phyloP scores from a whole-genome alignment of 2,888 invertebrate species.

The Eumacrocentrus americanus region DNA sequence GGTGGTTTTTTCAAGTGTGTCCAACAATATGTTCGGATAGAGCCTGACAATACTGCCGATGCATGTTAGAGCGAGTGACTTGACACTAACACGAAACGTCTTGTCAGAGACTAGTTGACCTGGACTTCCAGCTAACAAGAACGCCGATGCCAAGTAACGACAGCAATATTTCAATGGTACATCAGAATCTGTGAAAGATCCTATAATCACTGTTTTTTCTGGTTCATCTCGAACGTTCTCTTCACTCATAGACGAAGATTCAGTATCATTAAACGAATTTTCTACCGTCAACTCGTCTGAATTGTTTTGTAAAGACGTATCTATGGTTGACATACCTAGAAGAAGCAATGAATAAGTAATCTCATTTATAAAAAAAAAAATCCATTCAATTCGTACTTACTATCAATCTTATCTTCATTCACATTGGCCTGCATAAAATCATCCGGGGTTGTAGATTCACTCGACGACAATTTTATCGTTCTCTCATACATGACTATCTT shows the following conservation, averaged over 20 bases:
- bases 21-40: slow-evolving; percentile 75
- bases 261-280: neutral
- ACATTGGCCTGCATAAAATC: slow-evolving; percentile 44
- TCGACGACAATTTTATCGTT: slow-evolving; percentile 31
- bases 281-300: neutral
- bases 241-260: neutral
- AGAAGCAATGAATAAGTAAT: too few relatives aligned
- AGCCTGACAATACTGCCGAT: slow-evolving; percentile 76
- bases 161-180: slow-evolving; percentile 75
- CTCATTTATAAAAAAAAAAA: too few relatives aligned
- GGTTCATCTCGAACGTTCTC: neutral
- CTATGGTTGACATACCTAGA: neutral
- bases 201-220: slow-evolving; percentile 65
- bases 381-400: slow-evolving; percentile 41
- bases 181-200: slow-evolving; percentile 70
- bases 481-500: slow-evolving; percentile 38
- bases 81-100: slow-evolving; percentile 85
- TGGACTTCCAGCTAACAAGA: slow-evolving; percentile 71
- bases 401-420: slow-evolving; percentile 39
- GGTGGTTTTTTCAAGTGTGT: slow-evolving; percentile 61
- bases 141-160: slow-evolving; percentile 74
- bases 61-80: slow-evolving; percentile 84
- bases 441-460: slow-evolving; percentile 45
- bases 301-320: neutral
- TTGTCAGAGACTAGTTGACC: slow-evolving; percentile 75